phyloP scores from a whole-genome alignment of 2,113 vertebrate species.

The Grammomys surdaster region DNA sequence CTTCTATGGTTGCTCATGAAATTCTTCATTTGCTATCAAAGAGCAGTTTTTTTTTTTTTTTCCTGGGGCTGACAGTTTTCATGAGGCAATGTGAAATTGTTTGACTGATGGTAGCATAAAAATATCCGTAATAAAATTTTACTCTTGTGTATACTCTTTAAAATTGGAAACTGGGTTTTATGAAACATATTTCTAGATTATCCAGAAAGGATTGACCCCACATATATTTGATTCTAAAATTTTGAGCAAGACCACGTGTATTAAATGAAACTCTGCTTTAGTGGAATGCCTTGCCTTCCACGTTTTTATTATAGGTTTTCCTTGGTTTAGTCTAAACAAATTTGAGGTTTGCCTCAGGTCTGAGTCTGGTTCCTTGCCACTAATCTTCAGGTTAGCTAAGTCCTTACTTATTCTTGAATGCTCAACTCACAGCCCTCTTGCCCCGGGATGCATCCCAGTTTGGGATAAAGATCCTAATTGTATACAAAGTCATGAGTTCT shows the following conservation, averaged over 20 bases:
- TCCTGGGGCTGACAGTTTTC: background rate
- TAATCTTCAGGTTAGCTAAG: background rate
- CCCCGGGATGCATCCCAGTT: too few relatives aligned
- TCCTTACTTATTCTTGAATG: background rate
- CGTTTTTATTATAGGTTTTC: conserved; percentile 31
- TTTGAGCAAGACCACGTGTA: background rate
- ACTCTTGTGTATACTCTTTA: background rate
- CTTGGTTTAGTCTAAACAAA: conserved; percentile 32
- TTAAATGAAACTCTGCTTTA: conserved; percentile 61
- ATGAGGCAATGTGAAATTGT: background rate
- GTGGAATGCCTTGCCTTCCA: background rate
- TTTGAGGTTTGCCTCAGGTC: background rate
- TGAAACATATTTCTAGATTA: background rate
- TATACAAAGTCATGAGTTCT: background rate
- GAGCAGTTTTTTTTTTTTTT: background rate
- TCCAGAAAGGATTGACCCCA: conserved; percentile 17
- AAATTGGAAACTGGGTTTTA: conserved; percentile 42
- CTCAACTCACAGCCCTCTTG: background rate
- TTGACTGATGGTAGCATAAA: background rate
- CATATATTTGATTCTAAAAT: conserved; percentile 25
- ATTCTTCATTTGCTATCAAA: conserved; percentile 49
- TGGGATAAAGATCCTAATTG: background rate
- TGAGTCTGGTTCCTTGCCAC: background rate
- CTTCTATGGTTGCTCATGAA: background rate
- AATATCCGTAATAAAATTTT: conserved; percentile 22